phyloP scores from a whole-genome alignment of 2,888 invertebrate species.

The Aricia artaxerxes region DNA sequence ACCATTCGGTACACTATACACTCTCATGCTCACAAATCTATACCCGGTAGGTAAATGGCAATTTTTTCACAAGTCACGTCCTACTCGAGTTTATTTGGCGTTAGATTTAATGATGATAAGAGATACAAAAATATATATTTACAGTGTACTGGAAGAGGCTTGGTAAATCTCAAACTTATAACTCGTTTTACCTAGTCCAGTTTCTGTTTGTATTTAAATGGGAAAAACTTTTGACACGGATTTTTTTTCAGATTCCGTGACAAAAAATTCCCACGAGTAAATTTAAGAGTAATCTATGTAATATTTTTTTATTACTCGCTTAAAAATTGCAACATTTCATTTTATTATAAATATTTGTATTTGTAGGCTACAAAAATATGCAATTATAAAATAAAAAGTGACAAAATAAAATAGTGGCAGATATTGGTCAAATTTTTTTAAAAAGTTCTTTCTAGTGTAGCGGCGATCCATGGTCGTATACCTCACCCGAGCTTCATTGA shows the following conservation, averaged over 20 bases:
- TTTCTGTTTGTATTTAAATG: no score
- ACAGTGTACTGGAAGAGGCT: conserved; percentile 50
- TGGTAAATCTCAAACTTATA: not conserved
- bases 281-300: not conserved
- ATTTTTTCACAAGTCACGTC: conserved; percentile 76
- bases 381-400: not conserved
- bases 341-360: not conserved
- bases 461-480: conserved; percentile 4
- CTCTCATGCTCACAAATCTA: conserved; percentile 54
- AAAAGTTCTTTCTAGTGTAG: not conserved
- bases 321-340: not conserved
- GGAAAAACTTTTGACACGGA: no score
- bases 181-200: no score
- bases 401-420: not conserved
- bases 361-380: not conserved
- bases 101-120: conserved; percentile 78
- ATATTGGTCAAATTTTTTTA: not conserved
- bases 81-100: conserved; percentile 70
- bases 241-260: no score
- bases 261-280: no score
- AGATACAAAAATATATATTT: conserved; percentile 66
- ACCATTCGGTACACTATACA: not conserved
- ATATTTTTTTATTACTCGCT: not conserved
- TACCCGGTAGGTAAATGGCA: conserved; percentile 58
- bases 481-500: conserved; percentile 56